These are phyloP conservation scores for Serinus canaria DNA, from an alignment of 2,113 vertebrate genomes.

Conservation along the genomic window DNA sequence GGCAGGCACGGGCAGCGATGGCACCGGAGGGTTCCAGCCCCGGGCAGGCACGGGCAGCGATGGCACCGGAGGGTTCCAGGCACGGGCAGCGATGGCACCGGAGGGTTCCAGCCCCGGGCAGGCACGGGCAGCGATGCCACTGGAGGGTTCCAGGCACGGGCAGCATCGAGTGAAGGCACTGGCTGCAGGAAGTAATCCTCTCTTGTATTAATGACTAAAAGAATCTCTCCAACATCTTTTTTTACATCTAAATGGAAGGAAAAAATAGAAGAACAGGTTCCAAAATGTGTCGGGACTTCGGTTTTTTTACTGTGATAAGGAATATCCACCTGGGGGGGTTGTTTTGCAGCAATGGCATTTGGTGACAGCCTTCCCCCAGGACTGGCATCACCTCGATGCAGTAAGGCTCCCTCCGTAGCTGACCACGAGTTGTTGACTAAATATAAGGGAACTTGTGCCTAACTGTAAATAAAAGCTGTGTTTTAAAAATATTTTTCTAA, in stretches of 20 bases:
- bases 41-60: too few species aligned
- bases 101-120: too few species aligned
- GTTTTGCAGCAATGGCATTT: neutral
- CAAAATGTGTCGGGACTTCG: neutral
- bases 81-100: neutral
- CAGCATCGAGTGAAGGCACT: fast-evolving
- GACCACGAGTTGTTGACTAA: neutral
- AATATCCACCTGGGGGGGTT: fast-evolving
- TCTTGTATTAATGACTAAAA: neutral
- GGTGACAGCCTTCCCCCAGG: neutral
- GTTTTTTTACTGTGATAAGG: neutral
- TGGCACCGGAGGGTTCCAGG: too few species aligned
- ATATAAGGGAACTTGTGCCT: neutral
- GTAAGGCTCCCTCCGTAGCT: neutral
- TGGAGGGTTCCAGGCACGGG: too few species aligned
- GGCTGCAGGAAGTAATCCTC: neutral
- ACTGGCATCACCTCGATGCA: fast-evolving
- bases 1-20: neutral
- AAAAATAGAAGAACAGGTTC: neutral
- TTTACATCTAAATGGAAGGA: neutral
- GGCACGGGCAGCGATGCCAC: too few species aligned
- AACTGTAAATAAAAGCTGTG: neutral
- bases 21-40: too few species aligned
- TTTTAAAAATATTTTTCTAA: neutral
- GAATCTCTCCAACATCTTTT: neutral